These are phyloP conservation scores for Pycnonotus jocosus DNA, from an alignment of 2,113 vertebrate genomes.

Conservation along the genomic window DNA sequence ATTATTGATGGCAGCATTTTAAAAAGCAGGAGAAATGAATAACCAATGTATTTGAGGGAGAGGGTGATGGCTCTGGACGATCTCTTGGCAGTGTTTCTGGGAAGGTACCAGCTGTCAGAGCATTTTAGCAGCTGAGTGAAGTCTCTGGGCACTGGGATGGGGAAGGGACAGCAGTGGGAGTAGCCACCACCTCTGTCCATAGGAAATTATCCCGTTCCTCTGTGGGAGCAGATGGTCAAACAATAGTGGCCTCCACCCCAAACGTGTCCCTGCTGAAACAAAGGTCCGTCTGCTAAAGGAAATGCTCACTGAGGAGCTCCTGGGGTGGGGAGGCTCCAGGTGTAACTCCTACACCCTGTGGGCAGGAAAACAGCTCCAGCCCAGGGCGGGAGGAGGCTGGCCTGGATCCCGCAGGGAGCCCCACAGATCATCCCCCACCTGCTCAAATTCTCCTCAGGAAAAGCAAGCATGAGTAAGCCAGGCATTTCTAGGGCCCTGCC, in stretches of 20 bases:
- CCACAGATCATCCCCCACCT: background rate
- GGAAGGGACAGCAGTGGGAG: background rate
- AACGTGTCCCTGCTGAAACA: background rate
- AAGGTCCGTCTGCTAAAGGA: slow-evolving; percentile 28
- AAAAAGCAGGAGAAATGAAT: background rate
- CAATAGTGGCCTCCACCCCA: slow-evolving; percentile 31
- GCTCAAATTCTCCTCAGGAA: background rate
- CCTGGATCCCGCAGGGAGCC: accelerated
- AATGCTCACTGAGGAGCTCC: background rate
- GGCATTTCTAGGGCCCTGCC: background rate
- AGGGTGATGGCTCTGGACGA: background rate
- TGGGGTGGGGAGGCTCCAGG: background rate
- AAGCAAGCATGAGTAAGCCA: background rate
- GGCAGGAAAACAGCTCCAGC: background rate
- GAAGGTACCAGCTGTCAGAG: background rate
- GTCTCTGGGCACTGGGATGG: background rate
- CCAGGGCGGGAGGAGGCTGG: background rate
- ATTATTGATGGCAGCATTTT: background rate
- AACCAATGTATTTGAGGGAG: background rate
- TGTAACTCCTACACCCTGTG: background rate
- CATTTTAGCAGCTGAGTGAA: background rate
- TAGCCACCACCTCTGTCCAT: background rate
- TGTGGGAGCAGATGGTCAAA: background rate
- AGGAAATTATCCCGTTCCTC: background rate
- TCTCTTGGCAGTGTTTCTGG: background rate